Evolutionary conservation across 2,113 vertebrate genomes (phyloP), one percentile per base, ranked within the genome.

Genomic region (Cavia porcellus): DNA sequence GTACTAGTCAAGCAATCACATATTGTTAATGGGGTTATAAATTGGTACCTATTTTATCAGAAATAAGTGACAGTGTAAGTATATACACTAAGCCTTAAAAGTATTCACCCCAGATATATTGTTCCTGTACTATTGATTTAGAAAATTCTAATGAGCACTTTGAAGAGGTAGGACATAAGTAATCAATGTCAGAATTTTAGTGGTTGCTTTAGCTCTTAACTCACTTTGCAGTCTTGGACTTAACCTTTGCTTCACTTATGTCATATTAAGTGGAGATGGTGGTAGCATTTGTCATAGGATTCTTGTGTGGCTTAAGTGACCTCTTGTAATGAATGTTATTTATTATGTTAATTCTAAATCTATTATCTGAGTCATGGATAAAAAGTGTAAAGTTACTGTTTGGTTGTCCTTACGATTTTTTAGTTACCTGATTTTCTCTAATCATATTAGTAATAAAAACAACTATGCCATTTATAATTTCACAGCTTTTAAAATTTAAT

Each of bases 31-130:
- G 15, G 74, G 2, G 12, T 90, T 93, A 82, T 77, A 90, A 90
- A 83, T 70, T 86, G 50, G 59, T 68, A 7, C 64, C 55, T 86
- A 55, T 50, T 68, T 70, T 81, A 74, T 95, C 82, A 45, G 74
- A 95, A 97, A 64, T 95, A 92, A 85, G 8, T 79, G 14, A 79
- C 47, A 79, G 5, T 79, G 7, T 79, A 32, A 79, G 8, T 50
- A 5, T 52, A 52, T 79, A 7, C 47, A 79, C 5, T 79, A 79
- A 64, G 7, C 11, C 42, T 88, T 72, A 62, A 93, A 77, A 87
- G 64, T 95, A 30, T 50, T 90, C 8, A 72, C 14, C 28, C 57
- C 22, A 81, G 72, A 75, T 52, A 64, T n/a, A 5, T 93, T 96
- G 57, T 20, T 24, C 2, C 50, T 77, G 45, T 89, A 82, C 62